These are phyloP conservation scores for Drosophila teissieri DNA, from an alignment of 1,140 invertebrate species.

Conservation along the genomic window DNA sequence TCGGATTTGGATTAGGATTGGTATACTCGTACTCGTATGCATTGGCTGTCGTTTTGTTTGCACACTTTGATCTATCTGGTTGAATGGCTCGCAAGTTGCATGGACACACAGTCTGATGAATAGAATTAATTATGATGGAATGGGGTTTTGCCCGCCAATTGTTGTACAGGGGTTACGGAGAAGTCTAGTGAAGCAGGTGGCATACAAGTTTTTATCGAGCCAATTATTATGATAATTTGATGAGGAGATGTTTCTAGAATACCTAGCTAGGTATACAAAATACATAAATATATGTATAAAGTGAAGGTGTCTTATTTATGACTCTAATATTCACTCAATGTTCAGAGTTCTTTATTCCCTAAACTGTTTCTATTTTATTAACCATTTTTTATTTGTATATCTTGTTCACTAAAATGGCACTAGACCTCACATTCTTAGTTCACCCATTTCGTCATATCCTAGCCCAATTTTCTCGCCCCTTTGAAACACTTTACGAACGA, in stretches of 20 bases:
- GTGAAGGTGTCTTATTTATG: no score
- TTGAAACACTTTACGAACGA: conserved; percentile 22
- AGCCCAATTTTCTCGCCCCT: background rate
- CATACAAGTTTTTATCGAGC: background rate
- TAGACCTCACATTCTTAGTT: background rate
- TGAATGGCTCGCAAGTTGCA: conserved; percentile 32
- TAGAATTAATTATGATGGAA: conserved; percentile 39
- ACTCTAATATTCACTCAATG: no score
- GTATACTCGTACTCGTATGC: conserved; percentile 4
- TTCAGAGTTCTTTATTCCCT: background rate
- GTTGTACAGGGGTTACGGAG: background rate
- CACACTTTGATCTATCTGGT: conserved; percentile 21
- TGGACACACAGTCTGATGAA: conserved; percentile 19
- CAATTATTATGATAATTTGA: background rate
- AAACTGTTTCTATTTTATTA: no score
- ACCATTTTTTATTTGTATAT: no score
- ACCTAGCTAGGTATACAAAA: no score
- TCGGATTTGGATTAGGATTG: background rate
- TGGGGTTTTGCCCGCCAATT: conserved; percentile 16
- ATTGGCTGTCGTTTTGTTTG: conserved; percentile 24
- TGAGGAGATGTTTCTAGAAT: no score
- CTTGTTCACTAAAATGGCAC: background rate
- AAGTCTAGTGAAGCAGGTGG: conserved; percentile 12
- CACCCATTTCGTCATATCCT: background rate
- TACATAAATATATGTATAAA: no score